Evolutionary conservation across 1,140 invertebrate genomes (phyloP), one percentile per base, ranked within the genome.

Genomic region (Diorhabda carinulata): DNA sequence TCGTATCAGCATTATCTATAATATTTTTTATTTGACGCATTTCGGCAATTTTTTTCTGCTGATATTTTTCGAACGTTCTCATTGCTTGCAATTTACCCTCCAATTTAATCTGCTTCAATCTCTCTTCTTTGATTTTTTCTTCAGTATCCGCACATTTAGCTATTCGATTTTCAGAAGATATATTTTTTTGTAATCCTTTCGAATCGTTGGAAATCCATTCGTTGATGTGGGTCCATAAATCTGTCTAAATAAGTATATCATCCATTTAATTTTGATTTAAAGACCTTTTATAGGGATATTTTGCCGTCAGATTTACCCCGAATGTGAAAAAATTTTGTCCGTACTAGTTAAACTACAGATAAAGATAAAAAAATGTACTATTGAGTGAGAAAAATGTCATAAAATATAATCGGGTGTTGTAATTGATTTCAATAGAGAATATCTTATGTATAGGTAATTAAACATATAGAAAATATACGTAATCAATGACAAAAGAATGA

Each of bases 51-150:
- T 66, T 65, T 9, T 59, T 47, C 4, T 64, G 47, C 42, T 70
- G 71, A 68, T 64, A 72, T 42, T 65, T 56, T 44, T 72, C 62
- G 59, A 43, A 72, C 3, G 10, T n/a, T 4, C 65, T 25, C 8
- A 70, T 25, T 6, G 68, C 71, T 40, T 61, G 61, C 3, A 67
- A 7, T 47, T 70, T 61, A 2, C 71, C 68, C 45, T 70, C 66
- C 40, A 72, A 44, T 64, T 72, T 60, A 5, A 68, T 67, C 57
- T 72, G 57, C 40, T 43, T n/a, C 3, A 60, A 44, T 59, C 47
- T 66, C 52, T 43, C 42, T 10, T 62, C 5, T n/a, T 40, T 43
- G 3, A n/a, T 43, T 57, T 66, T 56, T 42, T 52, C 45, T n/a
- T 43, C 65, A 43, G n/a, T 60, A 10, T 57, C 61, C 10, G 63